Percentiles rank a stretch among this genome's conserved stretches.
These are phyloP conservation scores for Pterois miles DNA, from an alignment of 2,797 vertebrate genomes.

Conservation along the genomic window DNA sequence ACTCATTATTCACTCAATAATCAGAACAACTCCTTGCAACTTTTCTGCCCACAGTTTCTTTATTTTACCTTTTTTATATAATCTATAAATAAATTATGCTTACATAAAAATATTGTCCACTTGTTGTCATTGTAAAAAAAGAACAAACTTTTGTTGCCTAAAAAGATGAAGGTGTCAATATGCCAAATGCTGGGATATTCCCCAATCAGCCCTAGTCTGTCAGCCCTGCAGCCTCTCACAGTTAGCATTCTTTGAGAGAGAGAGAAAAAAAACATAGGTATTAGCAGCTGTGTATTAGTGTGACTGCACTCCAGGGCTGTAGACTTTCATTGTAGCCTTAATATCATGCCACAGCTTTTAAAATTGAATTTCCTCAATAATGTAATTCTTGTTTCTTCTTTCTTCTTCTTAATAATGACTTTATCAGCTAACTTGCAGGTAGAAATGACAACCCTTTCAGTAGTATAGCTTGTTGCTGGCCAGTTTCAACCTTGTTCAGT, in stretches of 20 bases:
- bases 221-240: not conserved
- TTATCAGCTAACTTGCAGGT: not conserved
- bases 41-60: not conserved
- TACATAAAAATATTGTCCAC: not conserved
- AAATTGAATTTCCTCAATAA: too few relatives aligned
- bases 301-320: not conserved
- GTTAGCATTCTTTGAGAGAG: not conserved
- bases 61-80: not conserved
- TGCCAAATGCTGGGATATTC: not conserved
- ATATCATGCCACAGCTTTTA: not conserved
- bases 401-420: not conserved
- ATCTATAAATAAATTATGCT: not conserved
- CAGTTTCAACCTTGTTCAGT: not conserved
- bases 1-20: constrained; percentile 8
- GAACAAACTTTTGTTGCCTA: constrained; percentile 14
- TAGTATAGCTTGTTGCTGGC: not conserved
- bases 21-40: not conserved
- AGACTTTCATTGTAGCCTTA: not conserved
- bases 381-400: not conserved
- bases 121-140: not conserved
- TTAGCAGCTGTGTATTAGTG: not conserved
- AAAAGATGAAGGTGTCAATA: constrained; percentile 32
- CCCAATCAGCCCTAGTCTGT: constrained; percentile 21
- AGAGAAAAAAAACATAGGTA: not conserved
- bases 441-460: not conserved